Evolutionary conservation across 2,888 invertebrate species (phyloP).

Genomic region (Enchytraeus crypticus): DNA sequence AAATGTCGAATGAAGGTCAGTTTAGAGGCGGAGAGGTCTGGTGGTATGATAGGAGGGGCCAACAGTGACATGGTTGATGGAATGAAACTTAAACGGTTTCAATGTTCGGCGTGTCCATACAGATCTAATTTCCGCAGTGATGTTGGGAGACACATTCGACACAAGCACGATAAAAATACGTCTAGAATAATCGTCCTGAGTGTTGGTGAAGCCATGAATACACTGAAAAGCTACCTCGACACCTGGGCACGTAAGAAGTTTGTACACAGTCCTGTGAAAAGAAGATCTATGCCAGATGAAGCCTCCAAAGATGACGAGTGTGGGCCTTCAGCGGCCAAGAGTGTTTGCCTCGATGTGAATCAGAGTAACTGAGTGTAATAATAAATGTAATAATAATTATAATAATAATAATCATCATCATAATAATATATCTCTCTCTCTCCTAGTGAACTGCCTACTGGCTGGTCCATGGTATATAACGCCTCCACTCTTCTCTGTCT

Average conservation of each 20-base stretch:
- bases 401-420: no score
- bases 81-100: conserved; percentile 21
- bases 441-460: no score
- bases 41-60: background rate
- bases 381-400: background rate
- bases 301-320: no score
- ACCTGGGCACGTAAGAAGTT: conserved; percentile 25
- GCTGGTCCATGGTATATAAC: no score
- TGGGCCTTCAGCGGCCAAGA: no score
- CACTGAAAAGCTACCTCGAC: conserved; percentile 32
- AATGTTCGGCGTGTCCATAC: conserved; percentile 26
- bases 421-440: no score
- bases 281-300: background rate
- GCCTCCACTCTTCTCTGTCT: no score
- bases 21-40: background rate
- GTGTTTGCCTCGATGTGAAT: background rate
- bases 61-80: conserved; percentile 10
- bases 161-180: conserved; percentile 32
- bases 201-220: conserved; percentile 14
- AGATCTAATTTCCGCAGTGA: conserved; percentile 94
- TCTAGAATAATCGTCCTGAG: conserved; percentile 11
- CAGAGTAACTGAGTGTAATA: background rate
- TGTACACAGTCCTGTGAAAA: conserved; percentile 21
- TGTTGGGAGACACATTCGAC: conserved; percentile 84
- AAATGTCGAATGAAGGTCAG: no score